phyloP scores from a whole-genome alignment of 1,140 invertebrate genomes.

The Cylas formicarius region DNA sequence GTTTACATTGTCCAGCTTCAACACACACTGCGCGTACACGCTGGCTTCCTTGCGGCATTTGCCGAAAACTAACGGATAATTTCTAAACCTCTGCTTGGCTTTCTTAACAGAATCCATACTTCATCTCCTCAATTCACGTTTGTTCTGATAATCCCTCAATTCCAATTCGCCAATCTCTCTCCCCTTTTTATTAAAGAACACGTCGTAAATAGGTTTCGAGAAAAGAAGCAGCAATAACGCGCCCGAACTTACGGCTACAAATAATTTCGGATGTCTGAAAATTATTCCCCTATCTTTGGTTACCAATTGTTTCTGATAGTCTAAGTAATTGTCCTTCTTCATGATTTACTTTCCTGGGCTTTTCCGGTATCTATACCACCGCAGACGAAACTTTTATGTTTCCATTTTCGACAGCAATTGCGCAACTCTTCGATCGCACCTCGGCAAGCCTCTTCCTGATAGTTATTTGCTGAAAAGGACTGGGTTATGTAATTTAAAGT shows the following conservation, averaged over 20 bases:
- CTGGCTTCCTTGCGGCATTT: constrained; percentile 61
- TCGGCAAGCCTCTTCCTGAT: constrained; percentile 56
- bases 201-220: constrained; percentile 62
- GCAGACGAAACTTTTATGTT: constrained; percentile 52
- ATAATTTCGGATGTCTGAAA: constrained; percentile 48
- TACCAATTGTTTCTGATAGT: constrained; percentile 34
- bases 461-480: constrained; percentile 54
- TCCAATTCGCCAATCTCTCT: constrained; percentile 13
- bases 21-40: constrained; percentile 69
- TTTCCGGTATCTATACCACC: constrained; percentile 50
- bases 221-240: constrained; percentile 51
- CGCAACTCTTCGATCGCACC: constrained; percentile 55
- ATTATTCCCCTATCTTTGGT: constrained; percentile 41
- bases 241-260: constrained; percentile 45
- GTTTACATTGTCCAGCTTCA: constrained; percentile 61
- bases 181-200: constrained; percentile 42
- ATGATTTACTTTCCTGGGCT: constrained; percentile 27
- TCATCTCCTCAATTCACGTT: constrained; percentile 14
- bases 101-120: constrained; percentile 71
- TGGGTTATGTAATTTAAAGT: constrained; percentile 7
- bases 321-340: constrained; percentile 22
- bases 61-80: constrained; percentile 63
- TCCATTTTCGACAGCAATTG: constrained; percentile 58
- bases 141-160: constrained; percentile 20
- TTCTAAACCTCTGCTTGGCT: constrained; percentile 61